phyloP scores from a whole-genome alignment of 2,888 invertebrate species.

The Rosalia funebris region DNA sequence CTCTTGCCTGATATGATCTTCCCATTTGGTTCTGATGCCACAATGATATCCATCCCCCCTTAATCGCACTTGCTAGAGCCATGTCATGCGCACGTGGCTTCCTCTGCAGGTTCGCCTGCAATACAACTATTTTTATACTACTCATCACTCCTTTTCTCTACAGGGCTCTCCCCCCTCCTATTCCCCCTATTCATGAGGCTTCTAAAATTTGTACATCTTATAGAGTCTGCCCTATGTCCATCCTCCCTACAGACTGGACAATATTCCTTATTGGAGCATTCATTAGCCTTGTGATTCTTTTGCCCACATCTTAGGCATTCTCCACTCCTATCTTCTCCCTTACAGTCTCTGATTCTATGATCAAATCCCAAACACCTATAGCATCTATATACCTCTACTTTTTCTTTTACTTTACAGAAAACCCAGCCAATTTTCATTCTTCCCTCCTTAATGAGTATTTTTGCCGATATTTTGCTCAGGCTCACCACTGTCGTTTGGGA shows the following conservation, averaged over 20 bases:
- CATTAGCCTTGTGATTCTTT: neutral
- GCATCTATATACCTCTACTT: constrained; percentile 1
- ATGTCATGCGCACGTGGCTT: constrained; percentile 31
- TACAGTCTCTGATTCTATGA: neutral
- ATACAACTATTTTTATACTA: neutral
- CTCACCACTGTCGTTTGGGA: neutral
- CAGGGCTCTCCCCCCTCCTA: neutral
- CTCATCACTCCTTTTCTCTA: neutral
- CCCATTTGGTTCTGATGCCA: constrained; percentile 30
- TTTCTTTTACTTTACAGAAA: neutral
- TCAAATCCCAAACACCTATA: neutral
- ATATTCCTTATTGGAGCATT: neutral
- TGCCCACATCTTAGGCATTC: neutral
- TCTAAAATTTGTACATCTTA: neutral
- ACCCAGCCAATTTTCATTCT: neutral
- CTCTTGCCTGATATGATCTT: neutral
- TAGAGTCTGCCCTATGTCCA: neutral
- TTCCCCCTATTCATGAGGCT: neutral
- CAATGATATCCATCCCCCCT: constrained; percentile 22
- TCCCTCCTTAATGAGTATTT: neutral
- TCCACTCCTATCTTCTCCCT: neutral
- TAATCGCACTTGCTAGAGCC: constrained; percentile 4
- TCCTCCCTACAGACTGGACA: neutral
- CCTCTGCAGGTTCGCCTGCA: constrained; percentile 22
- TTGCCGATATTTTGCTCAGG: neutral